A percentile compares a stretch with the other conserved stretches of the same genome.
Evolutionary conservation across 2,113 vertebrate species (phyloP).

Genomic region (Zingel zingel): DNA sequence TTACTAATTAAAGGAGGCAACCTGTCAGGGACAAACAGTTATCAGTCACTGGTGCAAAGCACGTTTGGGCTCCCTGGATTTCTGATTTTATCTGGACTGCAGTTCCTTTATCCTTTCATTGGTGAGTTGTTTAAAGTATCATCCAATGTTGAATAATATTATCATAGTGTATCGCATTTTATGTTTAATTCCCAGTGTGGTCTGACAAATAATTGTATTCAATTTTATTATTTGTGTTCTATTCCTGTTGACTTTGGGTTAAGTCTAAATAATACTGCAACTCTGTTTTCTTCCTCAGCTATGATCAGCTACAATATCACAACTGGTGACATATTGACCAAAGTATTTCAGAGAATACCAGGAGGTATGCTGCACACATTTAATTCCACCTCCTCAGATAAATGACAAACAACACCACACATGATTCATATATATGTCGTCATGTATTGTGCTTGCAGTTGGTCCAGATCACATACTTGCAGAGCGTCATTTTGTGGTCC

Average conservation of each 20-base stretch:
- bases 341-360: conserved; percentile 94
- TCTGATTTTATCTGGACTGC: conserved; percentile 90
- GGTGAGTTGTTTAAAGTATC: conserved; percentile 82
- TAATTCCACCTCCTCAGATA: neutral
- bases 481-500: conserved; percentile 91
- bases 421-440: neutral
- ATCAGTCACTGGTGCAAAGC: conserved; percentile 92
- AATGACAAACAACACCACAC: neutral
- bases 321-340: conserved; percentile 93
- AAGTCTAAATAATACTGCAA: neutral
- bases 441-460: conserved; percentile 81
- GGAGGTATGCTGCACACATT: conserved; percentile 85
- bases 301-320: conserved; percentile 99
- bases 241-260: neutral
- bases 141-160: neutral
- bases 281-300: conserved; percentile 83
- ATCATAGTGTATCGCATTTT: neutral
- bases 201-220: neutral
- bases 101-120: conserved; percentile 97
- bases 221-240: neutral
- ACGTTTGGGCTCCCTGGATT: conserved; percentile 92
- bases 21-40: conserved; percentile 90
- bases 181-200: neutral
- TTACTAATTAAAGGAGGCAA: conserved; percentile 93
- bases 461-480: conserved; percentile 86